These are phyloP conservation scores for Crotalus tigris DNA, from an alignment of 2,113 vertebrate species.

Conservation along the genomic window DNA sequence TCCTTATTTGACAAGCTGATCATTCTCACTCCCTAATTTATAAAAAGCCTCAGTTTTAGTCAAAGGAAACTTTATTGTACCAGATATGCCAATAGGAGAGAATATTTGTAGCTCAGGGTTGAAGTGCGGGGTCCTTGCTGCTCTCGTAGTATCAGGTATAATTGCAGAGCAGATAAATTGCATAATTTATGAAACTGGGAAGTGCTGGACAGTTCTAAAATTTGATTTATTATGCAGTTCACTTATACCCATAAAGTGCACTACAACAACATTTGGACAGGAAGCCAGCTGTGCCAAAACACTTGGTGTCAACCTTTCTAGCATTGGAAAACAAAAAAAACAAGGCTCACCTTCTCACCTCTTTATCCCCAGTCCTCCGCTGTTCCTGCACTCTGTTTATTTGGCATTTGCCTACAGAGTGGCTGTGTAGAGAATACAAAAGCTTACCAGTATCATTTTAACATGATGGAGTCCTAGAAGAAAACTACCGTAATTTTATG, in stretches of 20 bases:
- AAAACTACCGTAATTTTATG: not conserved
- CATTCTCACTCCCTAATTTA: rapidly evolving
- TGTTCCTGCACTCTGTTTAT: not conserved
- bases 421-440: not conserved
- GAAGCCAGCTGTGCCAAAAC: not conserved
- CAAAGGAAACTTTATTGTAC: not conserved
- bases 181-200: not conserved
- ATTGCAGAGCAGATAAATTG: not conserved
- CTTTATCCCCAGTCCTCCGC: not conserved
- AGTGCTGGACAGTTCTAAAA: conserved; percentile 28
- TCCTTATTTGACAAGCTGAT: not conserved
- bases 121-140: not conserved
- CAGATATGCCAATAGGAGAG: not conserved
- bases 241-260: not conserved
- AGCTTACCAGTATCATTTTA: not conserved
- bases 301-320: not conserved
- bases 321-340: not conserved
- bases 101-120: not conserved
- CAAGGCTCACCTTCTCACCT: not conserved
- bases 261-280: conserved; percentile 8
- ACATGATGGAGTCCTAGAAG: not conserved
- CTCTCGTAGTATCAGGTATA: not conserved
- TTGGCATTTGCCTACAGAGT: not conserved
- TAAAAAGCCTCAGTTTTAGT: not conserved
- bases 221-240: conserved; percentile 9